phyloP scores from a whole-genome alignment of 2,113 vertebrate species.

The Brachypteracias leptosomus region DNA sequence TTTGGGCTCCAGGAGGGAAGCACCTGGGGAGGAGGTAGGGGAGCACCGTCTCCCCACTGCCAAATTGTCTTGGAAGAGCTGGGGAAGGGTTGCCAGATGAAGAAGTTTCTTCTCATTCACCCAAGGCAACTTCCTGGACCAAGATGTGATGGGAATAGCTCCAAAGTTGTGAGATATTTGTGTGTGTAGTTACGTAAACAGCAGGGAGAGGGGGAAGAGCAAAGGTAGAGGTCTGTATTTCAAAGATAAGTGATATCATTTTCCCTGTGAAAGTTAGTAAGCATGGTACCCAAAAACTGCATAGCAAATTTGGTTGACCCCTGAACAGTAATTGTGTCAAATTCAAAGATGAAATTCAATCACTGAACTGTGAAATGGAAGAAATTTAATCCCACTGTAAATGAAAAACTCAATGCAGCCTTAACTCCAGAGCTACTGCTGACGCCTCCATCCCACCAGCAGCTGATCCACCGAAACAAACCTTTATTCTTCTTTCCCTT shows the following conservation, averaged over 20 bases:
- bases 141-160: background rate
- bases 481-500: background rate
- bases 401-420: background rate
- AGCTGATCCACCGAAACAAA: background rate
- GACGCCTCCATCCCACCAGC: background rate
- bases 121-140: background rate
- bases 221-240: background rate
- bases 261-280: background rate
- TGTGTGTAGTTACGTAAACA: background rate
- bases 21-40: background rate
- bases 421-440: background rate
- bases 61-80: background rate
- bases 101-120: background rate
- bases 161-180: background rate
- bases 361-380: conserved; percentile 19
- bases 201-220: background rate
- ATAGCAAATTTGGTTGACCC: background rate
- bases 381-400: background rate
- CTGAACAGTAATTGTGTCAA: background rate
- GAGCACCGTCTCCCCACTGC: rapidly evolving
- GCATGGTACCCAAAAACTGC: background rate
- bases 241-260: background rate
- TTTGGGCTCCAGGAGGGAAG: background rate
- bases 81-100: background rate
- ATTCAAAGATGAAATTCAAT: background rate